A percentile compares a stretch with the other conserved stretches of the same genome.
These are phyloP conservation scores for Sclerodermus sp. DNA, from an alignment of 2,888 invertebrate species.

Conservation along the genomic window DNA sequence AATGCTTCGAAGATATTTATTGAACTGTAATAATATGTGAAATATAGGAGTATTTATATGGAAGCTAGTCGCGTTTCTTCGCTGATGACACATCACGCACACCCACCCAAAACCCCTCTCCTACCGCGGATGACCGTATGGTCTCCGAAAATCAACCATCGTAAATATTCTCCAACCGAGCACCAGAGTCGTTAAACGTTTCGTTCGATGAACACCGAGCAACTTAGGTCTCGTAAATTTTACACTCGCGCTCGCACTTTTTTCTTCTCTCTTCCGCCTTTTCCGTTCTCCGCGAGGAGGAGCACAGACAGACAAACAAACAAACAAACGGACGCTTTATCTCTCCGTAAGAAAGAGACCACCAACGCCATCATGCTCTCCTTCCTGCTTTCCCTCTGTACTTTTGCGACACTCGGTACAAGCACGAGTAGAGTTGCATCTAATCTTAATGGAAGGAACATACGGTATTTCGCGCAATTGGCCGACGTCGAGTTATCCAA, in stretches of 20 bases:
- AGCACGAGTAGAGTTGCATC: constrained; percentile 10
- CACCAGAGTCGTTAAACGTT: constrained; percentile 33
- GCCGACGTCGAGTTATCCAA: not conserved
- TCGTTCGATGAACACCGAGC: constrained; percentile 7
- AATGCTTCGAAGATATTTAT: constrained; percentile 52
- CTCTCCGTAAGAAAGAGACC: no score
- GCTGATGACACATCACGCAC: constrained; percentile 13
- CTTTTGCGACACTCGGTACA: no score
- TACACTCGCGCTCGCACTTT: constrained; percentile 22
- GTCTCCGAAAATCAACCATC: constrained; percentile 12
- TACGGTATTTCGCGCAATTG: not conserved
- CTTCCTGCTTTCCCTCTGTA: no score
- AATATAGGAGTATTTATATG: constrained; percentile 56
- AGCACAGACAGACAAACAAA: no score
- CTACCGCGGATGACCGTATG: not conserved
- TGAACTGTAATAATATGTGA: constrained; percentile 54
- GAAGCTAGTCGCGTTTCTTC: constrained; percentile 19
- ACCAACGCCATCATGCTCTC: no score
- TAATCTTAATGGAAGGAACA: constrained; percentile 5
- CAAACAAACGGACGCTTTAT: no score
- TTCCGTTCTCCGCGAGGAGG: no score
- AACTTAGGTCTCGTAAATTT: constrained; percentile 39
- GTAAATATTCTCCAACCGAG: constrained; percentile 12
- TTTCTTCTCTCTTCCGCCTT: constrained; percentile 13
- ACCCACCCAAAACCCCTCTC: constrained; percentile 15